A percentile compares a stretch with the other conserved stretches of the same genome.
These are phyloP conservation scores for Nylanderia fulva DNA, from an alignment of 1,140 invertebrate species.

Conservation along the genomic window DNA sequence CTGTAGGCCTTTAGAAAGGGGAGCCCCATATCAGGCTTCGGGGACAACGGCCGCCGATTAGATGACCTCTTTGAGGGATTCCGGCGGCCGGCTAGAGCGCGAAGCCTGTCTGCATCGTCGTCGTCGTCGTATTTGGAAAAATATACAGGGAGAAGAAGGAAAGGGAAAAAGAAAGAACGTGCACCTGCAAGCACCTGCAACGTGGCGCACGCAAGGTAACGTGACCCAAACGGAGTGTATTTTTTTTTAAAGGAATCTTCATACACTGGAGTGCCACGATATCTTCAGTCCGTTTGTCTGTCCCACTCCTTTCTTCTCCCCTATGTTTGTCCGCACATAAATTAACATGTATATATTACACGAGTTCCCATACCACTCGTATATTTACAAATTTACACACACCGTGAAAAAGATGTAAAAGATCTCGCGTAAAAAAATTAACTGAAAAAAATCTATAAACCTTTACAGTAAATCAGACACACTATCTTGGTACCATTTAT, in stretches of 20 bases:
- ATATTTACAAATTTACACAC: too few species aligned
- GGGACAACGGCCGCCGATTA: slow-evolving; percentile 69
- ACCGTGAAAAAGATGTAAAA: too few species aligned
- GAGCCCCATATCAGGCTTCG: neutral
- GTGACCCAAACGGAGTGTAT: neutral
- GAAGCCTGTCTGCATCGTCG: neutral
- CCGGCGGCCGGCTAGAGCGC: neutral
- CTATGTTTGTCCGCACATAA: slow-evolving; percentile 11
- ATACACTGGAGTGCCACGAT: too few species aligned
- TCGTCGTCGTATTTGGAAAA: slow-evolving; percentile 59
- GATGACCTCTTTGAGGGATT: slow-evolving; percentile 69
- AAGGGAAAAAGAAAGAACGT: slow-evolving; percentile 1
- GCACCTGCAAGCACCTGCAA: slow-evolving; percentile 46
- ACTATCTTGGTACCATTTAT: neutral
- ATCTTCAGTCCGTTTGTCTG: neutral
- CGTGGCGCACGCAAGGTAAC: slow-evolving; percentile 30
- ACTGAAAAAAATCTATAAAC: neutral
- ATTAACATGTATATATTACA: neutral
- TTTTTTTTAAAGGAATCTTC: neutral
- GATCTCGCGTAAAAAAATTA: neutral
- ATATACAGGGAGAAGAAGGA: neutral
- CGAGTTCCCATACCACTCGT: neutral
- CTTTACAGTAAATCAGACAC: neutral
- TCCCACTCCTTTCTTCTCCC: neutral
- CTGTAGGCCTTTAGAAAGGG: slow-evolving; percentile 8